These are phyloP conservation scores for Philhelius pedissequus DNA, from an alignment of 2,888 invertebrate species.

Conservation along the genomic window DNA sequence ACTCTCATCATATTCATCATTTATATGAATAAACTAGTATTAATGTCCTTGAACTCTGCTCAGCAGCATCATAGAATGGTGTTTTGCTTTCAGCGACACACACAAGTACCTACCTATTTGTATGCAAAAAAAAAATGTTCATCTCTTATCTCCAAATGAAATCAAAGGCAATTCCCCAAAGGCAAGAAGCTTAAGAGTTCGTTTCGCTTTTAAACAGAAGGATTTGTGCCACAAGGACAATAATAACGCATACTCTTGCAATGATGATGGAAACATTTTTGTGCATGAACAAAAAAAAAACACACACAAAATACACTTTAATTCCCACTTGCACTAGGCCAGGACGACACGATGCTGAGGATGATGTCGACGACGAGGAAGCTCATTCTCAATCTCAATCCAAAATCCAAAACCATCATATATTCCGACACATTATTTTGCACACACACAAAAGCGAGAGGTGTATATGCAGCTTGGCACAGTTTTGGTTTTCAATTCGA, in stretches of 20 bases:
- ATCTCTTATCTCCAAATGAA: slow-evolving; percentile 67
- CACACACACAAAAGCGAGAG: neutral
- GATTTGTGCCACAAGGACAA: slow-evolving; percentile 67
- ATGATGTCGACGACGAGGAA: neutral
- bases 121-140: slow-evolving; percentile 17
- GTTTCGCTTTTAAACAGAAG: slow-evolving; percentile 35
- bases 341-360: neutral
- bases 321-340: slow-evolving; percentile 29
- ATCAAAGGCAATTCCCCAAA: slow-evolving; percentile 65
- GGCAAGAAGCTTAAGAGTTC: slow-evolving; percentile 34
- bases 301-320: slow-evolving; percentile 19
- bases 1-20: slow-evolving; percentile 38
- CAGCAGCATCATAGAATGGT: neutral
- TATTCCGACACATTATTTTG: slow-evolving; percentile 13
- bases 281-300: slow-evolving; percentile 11
- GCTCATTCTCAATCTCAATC: neutral
- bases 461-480: slow-evolving; percentile 38
- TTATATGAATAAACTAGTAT: slow-evolving; percentile 28
- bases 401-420: slow-evolving; percentile 17
- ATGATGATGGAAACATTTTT: neutral
- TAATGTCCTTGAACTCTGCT: slow-evolving; percentile 61
- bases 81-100: slow-evolving; percentile 19
- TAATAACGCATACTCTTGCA: slow-evolving; percentile 52
- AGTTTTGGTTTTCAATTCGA: slow-evolving; percentile 68
- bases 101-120: neutral